Evolutionary conservation across 2,797 vertebrate genomes (phyloP).

Genomic region (Xenopus petersii): DNA sequence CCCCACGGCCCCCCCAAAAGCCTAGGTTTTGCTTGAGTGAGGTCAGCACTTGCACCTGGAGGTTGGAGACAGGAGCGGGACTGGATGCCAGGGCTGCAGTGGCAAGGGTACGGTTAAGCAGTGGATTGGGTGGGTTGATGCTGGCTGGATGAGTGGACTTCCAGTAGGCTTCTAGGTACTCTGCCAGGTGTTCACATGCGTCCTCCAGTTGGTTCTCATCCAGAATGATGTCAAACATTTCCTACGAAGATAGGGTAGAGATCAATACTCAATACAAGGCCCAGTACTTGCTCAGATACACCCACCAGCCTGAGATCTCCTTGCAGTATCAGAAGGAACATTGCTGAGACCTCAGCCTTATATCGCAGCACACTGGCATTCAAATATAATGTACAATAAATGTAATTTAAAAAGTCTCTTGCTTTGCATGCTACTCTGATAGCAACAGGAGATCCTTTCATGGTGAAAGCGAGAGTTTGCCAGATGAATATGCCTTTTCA

Average conservation of each 20-base stretch:
- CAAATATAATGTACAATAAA: too few relatives aligned
- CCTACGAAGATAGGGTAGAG: too few relatives aligned
- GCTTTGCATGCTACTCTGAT: too few relatives aligned
- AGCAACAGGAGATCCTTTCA: not conserved
- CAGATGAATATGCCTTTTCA: not conserved
- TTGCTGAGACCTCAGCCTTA: too few relatives aligned
- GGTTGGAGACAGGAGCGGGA: conserved; percentile 95
- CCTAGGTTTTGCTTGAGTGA: conserved; percentile 93
- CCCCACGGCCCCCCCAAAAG: conserved; percentile 78
- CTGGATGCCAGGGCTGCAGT: conserved; percentile 89
- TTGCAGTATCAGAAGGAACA: too few relatives aligned
- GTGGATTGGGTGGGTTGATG: conserved; percentile 92
- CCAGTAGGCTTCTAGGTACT: conserved; percentile 97
- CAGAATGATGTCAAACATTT: conserved; percentile 84
- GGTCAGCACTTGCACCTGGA: conserved; percentile 99
- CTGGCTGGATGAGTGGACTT: conserved; percentile 94
- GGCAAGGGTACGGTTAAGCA: conserved; percentile 94
- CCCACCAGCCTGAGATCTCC: too few relatives aligned
- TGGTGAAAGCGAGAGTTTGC: not conserved
- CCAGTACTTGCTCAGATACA: too few relatives aligned
- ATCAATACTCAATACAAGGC: too few relatives aligned
- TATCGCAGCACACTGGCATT: too few relatives aligned
- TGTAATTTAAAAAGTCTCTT: too few relatives aligned
- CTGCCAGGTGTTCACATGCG: conserved; percentile 92
- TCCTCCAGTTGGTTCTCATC: conserved; percentile 97